Evolutionary conservation across 2,113 vertebrate species (phyloP).

Genomic region (Brachirus orientalis): DNA sequence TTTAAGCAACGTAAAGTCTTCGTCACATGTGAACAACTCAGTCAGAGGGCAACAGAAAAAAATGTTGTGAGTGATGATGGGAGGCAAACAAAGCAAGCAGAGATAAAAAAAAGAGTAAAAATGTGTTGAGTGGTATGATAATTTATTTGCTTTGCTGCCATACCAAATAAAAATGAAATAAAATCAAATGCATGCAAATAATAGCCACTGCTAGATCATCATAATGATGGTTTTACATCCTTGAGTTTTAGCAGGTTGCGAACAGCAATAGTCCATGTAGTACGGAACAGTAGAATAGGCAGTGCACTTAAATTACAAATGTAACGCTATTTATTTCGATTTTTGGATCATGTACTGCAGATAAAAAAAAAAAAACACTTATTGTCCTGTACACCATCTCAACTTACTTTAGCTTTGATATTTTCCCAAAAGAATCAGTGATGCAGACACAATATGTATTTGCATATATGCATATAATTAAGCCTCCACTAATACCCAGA

Average conservation of each 20-base stretch:
- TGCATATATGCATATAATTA: constrained; percentile 71
- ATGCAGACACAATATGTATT: constrained; percentile 58
- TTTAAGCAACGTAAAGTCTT: constrained; percentile 61
- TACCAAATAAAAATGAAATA: constrained; percentile 38
- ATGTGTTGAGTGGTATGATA: constrained; percentile 40
- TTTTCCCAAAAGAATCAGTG: constrained; percentile 47
- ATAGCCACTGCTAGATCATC: background rate
- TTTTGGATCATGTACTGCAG: background rate
- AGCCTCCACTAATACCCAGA: constrained; percentile 49
- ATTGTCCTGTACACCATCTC: background rate
- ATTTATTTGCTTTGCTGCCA: constrained; percentile 65
- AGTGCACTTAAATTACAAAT: no score
- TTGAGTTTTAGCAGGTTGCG: no score
- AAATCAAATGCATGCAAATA: constrained; percentile 40
- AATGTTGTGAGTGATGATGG: constrained; percentile 65
- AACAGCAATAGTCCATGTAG: no score
- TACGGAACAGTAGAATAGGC: no score
- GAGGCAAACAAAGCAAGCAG: constrained; percentile 56
- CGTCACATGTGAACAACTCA: constrained; percentile 67
- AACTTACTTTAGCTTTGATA: constrained; percentile 19
- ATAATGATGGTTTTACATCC: no score
- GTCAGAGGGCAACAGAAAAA: constrained; percentile 57
- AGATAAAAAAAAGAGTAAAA: constrained; percentile 11
- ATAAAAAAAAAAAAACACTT: background rate
- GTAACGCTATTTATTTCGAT: background rate